Percentiles rank a stretch among this genome's conserved stretches.
Evolutionary conservation across 2,888 invertebrate species (phyloP).

Genomic region (Rhyacophila evoluta): DNA sequence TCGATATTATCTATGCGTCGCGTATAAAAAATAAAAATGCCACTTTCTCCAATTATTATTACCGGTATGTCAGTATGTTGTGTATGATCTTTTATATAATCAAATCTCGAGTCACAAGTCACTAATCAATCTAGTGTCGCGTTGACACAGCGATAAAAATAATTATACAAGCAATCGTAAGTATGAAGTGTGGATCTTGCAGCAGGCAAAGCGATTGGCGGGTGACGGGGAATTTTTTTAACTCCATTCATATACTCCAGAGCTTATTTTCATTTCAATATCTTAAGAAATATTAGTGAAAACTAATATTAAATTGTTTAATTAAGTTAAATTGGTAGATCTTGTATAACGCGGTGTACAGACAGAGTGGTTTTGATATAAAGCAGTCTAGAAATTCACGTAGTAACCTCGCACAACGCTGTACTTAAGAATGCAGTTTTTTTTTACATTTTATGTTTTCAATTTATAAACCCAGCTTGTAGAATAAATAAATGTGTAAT

Average conservation of each 20-base stretch:
- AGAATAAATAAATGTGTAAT: too few relatives aligned
- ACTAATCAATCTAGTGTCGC: not conserved
- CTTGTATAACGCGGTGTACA: too few relatives aligned
- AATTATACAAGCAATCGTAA: not conserved
- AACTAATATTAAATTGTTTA: too few relatives aligned
- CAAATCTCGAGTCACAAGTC: not conserved
- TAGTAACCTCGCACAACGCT: too few relatives aligned
- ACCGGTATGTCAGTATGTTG: not conserved
- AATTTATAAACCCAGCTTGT: too few relatives aligned
- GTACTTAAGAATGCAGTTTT: too few relatives aligned
- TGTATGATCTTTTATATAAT: slow-evolving; percentile 20
- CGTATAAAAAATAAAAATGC: not conserved
- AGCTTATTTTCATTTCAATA: too few relatives aligned
- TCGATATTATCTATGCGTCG: not conserved
- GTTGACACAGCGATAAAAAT: not conserved
- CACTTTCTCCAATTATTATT: slow-evolving; percentile 15
- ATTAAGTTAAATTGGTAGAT: too few relatives aligned
- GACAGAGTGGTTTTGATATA: too few relatives aligned
- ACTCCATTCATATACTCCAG: too few relatives aligned
- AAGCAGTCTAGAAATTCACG: too few relatives aligned
- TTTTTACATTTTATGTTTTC: too few relatives aligned
- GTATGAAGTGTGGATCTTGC: not conserved
- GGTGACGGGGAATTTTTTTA: not conserved
- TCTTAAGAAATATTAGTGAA: not conserved
- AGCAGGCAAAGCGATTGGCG: not conserved